These are phyloP conservation scores for Erythrocercus mccallii DNA, from an alignment of 2,113 vertebrate genomes.

Conservation along the genomic window DNA sequence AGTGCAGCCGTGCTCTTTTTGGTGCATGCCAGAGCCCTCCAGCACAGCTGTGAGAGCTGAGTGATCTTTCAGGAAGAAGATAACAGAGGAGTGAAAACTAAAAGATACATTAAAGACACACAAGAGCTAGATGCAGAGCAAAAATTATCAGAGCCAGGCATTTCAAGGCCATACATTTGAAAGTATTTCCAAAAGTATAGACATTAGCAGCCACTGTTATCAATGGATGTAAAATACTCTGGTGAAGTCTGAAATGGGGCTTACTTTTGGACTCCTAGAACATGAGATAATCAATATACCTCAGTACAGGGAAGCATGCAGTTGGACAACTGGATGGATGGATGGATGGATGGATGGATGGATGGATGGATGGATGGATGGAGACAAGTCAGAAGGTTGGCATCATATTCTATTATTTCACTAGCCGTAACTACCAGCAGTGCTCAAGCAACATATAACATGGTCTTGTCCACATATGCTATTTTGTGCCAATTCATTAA, in stretches of 20 bases:
- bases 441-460: background rate
- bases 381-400: background rate
- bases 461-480: background rate
- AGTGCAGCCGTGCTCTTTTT: slow-evolving; percentile 53
- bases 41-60: slow-evolving; percentile 53
- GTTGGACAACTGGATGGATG: background rate
- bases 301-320: background rate
- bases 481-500: background rate
- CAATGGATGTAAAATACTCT: background rate
- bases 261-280: background rate
- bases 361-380: background rate
- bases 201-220: background rate
- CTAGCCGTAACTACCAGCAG: slow-evolving; percentile 3
- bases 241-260: background rate
- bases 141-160: background rate
- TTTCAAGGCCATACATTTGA: background rate
- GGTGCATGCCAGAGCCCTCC: slow-evolving; percentile 34
- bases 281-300: background rate
- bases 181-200: background rate
- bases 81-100: background rate
- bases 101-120: background rate
- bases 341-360: background rate
- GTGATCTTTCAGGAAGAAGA: background rate
- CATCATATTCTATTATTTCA: background rate
- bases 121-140: background rate